These are phyloP conservation scores for Apodemia mormo DNA, from an alignment of 2,888 invertebrate species.

Conservation along the genomic window DNA sequence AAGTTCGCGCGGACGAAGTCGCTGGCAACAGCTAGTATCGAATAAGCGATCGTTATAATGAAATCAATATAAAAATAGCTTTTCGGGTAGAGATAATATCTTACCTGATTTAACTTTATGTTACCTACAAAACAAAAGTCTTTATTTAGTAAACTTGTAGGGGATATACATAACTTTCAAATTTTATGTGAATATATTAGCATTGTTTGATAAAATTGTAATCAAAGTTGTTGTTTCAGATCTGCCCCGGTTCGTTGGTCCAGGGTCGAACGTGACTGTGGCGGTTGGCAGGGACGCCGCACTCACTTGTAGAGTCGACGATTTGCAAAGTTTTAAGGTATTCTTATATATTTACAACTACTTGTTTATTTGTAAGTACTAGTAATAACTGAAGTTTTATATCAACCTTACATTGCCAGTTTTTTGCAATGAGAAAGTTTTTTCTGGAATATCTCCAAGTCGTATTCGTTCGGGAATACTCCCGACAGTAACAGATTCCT, in stretches of 20 bases:
- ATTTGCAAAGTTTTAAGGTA: constrained; percentile 86
- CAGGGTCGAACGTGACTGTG: constrained; percentile 85
- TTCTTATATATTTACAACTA: constrained; percentile 23
- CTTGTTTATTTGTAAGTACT: neutral
- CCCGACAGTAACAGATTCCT: too few relatives aligned
- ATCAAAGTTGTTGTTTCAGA: constrained; percentile 70
- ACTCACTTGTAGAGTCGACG: constrained; percentile 85
- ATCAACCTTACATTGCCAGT: neutral
- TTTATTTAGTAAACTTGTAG: neutral
- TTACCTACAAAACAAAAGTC: neutral
- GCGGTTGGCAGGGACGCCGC: constrained; percentile 85
- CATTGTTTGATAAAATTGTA: constrained; percentile 10
- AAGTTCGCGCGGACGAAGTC: too few relatives aligned
- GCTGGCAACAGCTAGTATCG: too few relatives aligned
- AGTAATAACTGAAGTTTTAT: neutral
- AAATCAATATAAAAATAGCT: too few relatives aligned
- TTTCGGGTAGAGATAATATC: too few relatives aligned
- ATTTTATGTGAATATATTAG: constrained; percentile 8
- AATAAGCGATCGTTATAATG: too few relatives aligned
- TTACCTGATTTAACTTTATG: too few relatives aligned
- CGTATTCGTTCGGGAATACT: too few relatives aligned
- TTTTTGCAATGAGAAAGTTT: too few relatives aligned
- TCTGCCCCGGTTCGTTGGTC: constrained; percentile 84
- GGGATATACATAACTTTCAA: neutral
- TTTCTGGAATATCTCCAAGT: too few relatives aligned